Conservation (phyloP, 2,797 vertebrate genomes). For the Numenius phaeopus region DNA sequence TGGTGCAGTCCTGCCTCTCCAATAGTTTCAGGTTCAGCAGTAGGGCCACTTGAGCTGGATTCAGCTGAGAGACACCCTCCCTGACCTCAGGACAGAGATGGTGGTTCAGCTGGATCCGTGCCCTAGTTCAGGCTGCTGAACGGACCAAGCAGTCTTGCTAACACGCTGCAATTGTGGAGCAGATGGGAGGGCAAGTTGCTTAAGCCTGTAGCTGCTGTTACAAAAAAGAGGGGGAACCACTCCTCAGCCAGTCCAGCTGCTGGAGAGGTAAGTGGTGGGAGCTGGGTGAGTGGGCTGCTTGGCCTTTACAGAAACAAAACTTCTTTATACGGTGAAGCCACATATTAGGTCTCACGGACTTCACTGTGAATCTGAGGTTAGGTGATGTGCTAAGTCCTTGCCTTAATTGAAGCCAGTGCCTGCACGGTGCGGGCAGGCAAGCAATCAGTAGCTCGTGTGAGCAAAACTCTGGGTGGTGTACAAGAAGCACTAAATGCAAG, state of each 20-base stretch:
- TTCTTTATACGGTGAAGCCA: background rate
- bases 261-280: background rate
- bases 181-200: background rate
- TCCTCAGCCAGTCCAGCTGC: background rate
- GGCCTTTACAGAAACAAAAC: background rate
- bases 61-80: background rate
- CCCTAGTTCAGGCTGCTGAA: background rate
- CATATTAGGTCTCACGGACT: background rate
- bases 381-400: background rate
- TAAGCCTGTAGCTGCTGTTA: background rate
- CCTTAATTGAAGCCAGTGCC: background rate
- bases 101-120: background rate
- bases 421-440: background rate
- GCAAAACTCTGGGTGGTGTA: background rate
- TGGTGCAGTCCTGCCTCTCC: background rate
- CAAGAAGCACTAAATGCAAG: background rate
- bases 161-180: no score
- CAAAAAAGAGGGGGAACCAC: background rate
- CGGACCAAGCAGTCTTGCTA: background rate
- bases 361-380: background rate
- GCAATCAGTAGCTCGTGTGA: background rate
- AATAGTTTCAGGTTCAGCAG: background rate
- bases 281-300: background rate
- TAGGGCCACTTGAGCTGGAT: background rate
- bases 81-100: background rate